Base-by-base conservation (phyloP, 2,113 vertebrate species). In the Nothoprocta pentlandii region DNA sequence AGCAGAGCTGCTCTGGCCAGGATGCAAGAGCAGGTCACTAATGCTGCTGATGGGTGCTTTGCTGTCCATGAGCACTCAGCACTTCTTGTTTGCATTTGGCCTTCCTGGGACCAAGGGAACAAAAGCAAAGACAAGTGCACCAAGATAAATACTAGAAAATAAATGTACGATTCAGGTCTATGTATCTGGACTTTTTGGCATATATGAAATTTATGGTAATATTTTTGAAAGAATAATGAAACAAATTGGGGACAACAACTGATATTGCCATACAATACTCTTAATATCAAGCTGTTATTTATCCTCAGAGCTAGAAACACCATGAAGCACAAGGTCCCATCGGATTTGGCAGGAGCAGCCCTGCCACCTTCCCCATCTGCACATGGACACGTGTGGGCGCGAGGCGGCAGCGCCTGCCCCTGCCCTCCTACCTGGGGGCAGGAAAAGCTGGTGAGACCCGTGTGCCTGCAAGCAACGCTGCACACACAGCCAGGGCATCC, bases 1-100 rank as follows among this genome's bases (percentile, higher is more conserved):
- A 26, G 73, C 2, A 1, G 47, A 30, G n/a, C 14, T 1, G 12
- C 7, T 14, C 21, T 25, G 7, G 32, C 25, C 47, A 0, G 1
- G 14, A 21, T 28, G 28, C 16, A 17, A 58, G 54, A 23, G 16
- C 8, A 23, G 47, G 68, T 12, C n/a, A 51, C 42, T 34, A 34
- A 23, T 34, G 46, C 21, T 47, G 44, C 13, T 15, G 44, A 20
- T 4, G 25, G 22, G 15, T n/a, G 36, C 46, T 7, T 36, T 36
- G 47, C 32, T 34, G 46, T 34, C 67, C 46, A 15, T 7, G n/a
- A 34, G 34, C 17, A 12, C 25, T 36, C 11, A 16, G 21, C 34
- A 16, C 26, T 26, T 36, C 19, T 26, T 19, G 0, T n/a, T 28
- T 49, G 46, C 21, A 7, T 8, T 23, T 49, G 49, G 51, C 19